Evolutionary conservation across 2,888 invertebrate species (phyloP), one percentile per base, ranked within the genome.

Genomic region (Trichogramma evanescens): DNA sequence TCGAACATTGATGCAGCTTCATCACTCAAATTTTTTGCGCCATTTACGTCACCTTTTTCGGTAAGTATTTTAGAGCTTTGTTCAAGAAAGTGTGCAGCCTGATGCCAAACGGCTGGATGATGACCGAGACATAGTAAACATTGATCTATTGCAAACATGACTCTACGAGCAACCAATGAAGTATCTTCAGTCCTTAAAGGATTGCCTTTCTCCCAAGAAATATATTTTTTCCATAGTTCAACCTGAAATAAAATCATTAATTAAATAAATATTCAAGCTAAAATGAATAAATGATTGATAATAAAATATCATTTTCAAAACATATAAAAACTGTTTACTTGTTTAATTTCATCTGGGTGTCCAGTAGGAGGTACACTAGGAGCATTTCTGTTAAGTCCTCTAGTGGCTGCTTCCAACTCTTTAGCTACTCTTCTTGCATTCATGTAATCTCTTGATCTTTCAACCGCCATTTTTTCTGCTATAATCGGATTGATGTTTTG

Each of bases 71-170:
- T 94, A 44, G 95, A 92, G 65, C 95, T 95, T 74, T 94, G 89
- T 77, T 99, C 97, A 52, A 99, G 83, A 80, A 95, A 99, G 74
- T 95, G 91, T 0, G 98, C 96, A 0, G 98, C 97, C 80, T 99
- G 98, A 77, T 95, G 94, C 99, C 99, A 99, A 62, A 99, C 93
- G 67, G 99, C 98, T 0, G 98, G 95, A 78, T 98, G 96, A 80
- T 97, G 97, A 0, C 96, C 95, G 44, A 99, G 81, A 72, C 98
- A 98, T 50, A 99, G 80, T 53, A 99, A 80, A 69, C 97, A 95
- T 78, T 99, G 98, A 74, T 99, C 99, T 66, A 98, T 95, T 0
- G 98, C 97, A 82, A 98, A 99, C 88, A 97, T 95, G 0, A 99
- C 98, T 66, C 98, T 82, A 56, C 93, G 87, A 0, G 96, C 95